Percentiles rank a stretch among this genome's conserved stretches.
Conservation (phyloP, 2,888 invertebrate species). For the Tromatobia lineatoria region DNA sequence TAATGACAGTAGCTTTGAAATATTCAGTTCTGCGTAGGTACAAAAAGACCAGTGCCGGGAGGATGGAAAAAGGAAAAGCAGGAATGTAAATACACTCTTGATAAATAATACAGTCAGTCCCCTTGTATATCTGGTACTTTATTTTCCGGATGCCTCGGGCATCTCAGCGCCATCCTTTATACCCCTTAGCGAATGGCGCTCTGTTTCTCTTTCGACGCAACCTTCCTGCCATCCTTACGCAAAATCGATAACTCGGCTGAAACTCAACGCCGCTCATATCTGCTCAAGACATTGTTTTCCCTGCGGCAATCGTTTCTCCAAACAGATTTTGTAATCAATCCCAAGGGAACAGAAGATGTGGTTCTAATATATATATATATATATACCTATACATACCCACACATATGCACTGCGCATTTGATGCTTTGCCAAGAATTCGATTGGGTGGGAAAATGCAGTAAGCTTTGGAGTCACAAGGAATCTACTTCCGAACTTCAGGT, state of each 20-base stretch:
- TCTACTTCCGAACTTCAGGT: background rate
- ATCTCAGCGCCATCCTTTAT: slow-evolving; percentile 10
- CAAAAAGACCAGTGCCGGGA: background rate
- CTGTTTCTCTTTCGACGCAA: slow-evolving; percentile 23
- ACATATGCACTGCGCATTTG: background rate
- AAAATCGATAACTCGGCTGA: slow-evolving; percentile 54
- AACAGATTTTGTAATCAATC: slow-evolving; percentile 28
- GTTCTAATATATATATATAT: background rate
- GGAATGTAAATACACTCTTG: slow-evolving; percentile 33
- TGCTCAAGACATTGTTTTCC: slow-evolving; percentile 36
- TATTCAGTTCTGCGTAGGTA: background rate
- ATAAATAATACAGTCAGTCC: slow-evolving; percentile 22
- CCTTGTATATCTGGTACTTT: slow-evolving; percentile 1
- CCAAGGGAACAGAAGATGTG: background rate
- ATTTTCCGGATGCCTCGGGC: slow-evolving; percentile 37
- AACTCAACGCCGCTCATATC: slow-evolving; percentile 34
- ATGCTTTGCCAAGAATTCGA: background rate
- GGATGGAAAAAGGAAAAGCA: background rate
- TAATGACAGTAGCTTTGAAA: background rate
- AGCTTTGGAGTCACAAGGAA: background rate
- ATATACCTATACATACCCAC: background rate
- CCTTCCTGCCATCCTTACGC: background rate
- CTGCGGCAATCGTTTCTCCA: background rate
- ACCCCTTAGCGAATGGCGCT: slow-evolving; percentile 18
- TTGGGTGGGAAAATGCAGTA: background rate